A percentile compares a stretch with the other conserved stretches of the same genome.
Evolutionary conservation across 30 jellyfish, hydroid and myxozoan species (phyloP).

Genomic region (Mastigias papua): DNA sequence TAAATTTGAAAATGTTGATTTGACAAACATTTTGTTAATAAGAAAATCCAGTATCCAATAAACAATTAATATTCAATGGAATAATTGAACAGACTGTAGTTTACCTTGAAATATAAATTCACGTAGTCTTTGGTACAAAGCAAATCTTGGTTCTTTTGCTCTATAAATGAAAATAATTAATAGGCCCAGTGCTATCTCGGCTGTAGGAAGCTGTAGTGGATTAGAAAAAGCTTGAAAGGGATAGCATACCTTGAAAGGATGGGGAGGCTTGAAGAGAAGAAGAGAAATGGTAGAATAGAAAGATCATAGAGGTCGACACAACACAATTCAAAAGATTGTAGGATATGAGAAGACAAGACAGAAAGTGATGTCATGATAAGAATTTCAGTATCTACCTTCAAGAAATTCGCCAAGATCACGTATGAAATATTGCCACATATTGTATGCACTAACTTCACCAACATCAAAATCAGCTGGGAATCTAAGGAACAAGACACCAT

Average conservation of each 20-base stretch:
- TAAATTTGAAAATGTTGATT: no score
- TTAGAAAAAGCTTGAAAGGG: neutral
- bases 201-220: neutral
- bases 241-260: neutral
- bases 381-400: constrained; percentile 51
- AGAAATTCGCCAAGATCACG: constrained; percentile 76
- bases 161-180: constrained; percentile 42
- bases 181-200: no score
- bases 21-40: no score
- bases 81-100: neutral
- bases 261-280: neutral
- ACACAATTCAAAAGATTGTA: no score
- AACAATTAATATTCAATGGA: no score
- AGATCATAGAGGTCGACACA: no score
- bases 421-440: constrained; percentile 87
- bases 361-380: neutral
- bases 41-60: neutral
- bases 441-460: constrained; percentile 92
- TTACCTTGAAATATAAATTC: constrained; percentile 93
- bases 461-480: constrained; percentile 97
- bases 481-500: constrained; percentile 32
- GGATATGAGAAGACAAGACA: neutral
- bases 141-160: constrained; percentile 75
- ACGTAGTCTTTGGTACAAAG: constrained; percentile 89
- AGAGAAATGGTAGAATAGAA: neutral